Percentiles rank a stretch among this genome's conserved stretches.
phyloP scores from a whole-genome alignment of 2,888 invertebrate genomes.

The Monochamus alternatus region DNA sequence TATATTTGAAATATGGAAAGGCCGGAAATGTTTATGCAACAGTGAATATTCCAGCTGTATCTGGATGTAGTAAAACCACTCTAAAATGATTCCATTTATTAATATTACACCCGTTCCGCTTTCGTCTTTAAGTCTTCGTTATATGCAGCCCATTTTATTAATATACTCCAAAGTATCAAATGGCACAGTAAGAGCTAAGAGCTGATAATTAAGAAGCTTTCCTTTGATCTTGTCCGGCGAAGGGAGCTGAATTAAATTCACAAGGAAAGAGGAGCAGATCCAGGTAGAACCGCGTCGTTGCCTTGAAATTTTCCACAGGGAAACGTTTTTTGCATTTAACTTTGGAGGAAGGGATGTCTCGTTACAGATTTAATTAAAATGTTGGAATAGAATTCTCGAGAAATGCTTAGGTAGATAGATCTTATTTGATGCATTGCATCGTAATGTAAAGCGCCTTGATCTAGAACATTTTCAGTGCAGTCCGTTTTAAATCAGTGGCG shows the following conservation, averaged over 20 bases:
- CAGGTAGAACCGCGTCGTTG: background rate
- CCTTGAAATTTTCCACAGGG: background rate
- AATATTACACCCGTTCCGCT: background rate
- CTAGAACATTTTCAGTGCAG: too few species aligned
- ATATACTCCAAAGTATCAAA: constrained; percentile 10
- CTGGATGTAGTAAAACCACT: background rate
- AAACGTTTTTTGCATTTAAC: background rate
- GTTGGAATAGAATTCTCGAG: too few species aligned
- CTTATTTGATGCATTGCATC: too few species aligned
- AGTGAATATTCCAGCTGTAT: too few species aligned
- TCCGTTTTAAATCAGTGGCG: too few species aligned
- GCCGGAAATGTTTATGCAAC: too few species aligned
- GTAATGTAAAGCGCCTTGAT: too few species aligned
- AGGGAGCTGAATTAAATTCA: constrained; percentile 11
- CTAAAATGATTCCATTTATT: background rate
- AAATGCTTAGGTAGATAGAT: too few species aligned
- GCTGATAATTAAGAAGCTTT: constrained; percentile 13
- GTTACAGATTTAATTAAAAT: too few species aligned
- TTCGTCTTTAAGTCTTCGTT: background rate
- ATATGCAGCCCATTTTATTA: constrained; percentile 8
- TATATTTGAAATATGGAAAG: too few species aligned
- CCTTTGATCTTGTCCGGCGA: constrained; percentile 19
- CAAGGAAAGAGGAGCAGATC: background rate
- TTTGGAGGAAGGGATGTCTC: background rate
- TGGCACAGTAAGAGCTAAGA: constrained; percentile 1